Evolutionary conservation across 1,140 invertebrate genomes (phyloP), one percentile per base, ranked within the genome.

Genomic region (Pseudomyrmex gracilis): DNA sequence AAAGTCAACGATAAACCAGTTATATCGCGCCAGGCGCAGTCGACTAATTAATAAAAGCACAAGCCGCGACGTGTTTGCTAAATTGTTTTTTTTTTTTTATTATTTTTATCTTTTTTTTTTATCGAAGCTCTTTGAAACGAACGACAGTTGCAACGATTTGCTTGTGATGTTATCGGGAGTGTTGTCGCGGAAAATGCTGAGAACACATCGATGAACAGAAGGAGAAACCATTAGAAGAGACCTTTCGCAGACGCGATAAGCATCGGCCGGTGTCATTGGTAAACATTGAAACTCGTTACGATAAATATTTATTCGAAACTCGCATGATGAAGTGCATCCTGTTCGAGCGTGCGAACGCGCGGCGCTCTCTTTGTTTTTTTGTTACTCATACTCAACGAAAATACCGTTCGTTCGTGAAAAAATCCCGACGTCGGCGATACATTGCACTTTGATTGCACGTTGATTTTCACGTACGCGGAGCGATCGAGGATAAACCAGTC

Each of bases 41-140:
- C 66, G 22, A 71, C 43, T 80, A 80, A 80, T 80, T 80, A 80
- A 70, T 71, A 71, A 78, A 78, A 78, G 15, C 45, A 71, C 15
- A 10, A 58, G 9, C 43, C 53, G 15, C 15, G 2, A 10, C 17
- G 15, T 24, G 53, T 34, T 80, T 58, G 20, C 43, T 5, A 70
- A 34, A 80, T 34, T 34, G 4, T 34, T 34, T 34, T 34, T 3
- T 34, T 34, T 80, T 80, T 80, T 70, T 80, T n/a, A n/a, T n/a
- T n/a, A n/a, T n/a, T n/a, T n/a, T 34, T 34, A 5, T 34, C 7
- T 34, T 34, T 3, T 34, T 34, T 80, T 80, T 80, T 70, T 80
- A 24, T 49, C 53, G 13, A 51, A 47, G n/a, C 7, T 20, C 53
- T 78, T 43, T 13, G 17, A 60, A 68, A 51, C 64, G 15, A 78